These are phyloP conservation scores for Chymomyza procnemis DNA, from an alignment of 2,888 invertebrate genomes.

Conservation along the genomic window DNA sequence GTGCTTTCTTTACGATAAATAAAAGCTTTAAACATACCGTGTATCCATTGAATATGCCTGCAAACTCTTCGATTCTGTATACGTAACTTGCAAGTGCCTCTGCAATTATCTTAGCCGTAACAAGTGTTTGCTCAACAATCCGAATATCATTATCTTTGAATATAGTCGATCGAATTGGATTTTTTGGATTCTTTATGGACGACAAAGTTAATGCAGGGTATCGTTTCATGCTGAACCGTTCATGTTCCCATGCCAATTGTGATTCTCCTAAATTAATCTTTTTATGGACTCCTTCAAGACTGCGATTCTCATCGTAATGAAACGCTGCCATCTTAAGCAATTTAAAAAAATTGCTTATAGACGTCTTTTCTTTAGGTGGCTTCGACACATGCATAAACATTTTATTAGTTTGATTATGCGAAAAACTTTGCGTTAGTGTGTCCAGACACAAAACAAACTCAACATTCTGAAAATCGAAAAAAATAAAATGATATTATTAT, in stretches of 20 bases:
- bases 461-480: constrained; percentile 83
- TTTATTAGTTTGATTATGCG: constrained; percentile 34
- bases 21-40: constrained; percentile 81
- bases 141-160: constrained; percentile 70
- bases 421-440: constrained; percentile 83
- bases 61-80: constrained; percentile 83
- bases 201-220: constrained; percentile 95
- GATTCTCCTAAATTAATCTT: constrained; percentile 97
- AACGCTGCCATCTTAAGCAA: constrained; percentile 82
- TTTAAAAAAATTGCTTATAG: constrained; percentile 84
- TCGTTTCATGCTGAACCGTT: constrained; percentile 94
- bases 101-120: constrained; percentile 87
- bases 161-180: constrained; percentile 74
- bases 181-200: constrained; percentile 80
- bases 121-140: constrained; percentile 60
- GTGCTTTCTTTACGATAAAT: background rate
- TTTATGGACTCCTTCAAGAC: constrained; percentile 89
- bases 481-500: background rate
- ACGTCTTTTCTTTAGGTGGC: constrained; percentile 91
- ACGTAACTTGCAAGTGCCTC: constrained; percentile 90
- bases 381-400: constrained; percentile 97
- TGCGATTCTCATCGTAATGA: constrained; percentile 77
- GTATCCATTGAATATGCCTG: constrained; percentile 85
- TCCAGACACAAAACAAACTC: constrained; percentile 95
- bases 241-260: constrained; percentile 96